A percentile compares a stretch with the other conserved stretches of the same genome.
phyloP scores from a whole-genome alignment of 2,113 vertebrate species.

The Gallinago jamesoni region DNA sequence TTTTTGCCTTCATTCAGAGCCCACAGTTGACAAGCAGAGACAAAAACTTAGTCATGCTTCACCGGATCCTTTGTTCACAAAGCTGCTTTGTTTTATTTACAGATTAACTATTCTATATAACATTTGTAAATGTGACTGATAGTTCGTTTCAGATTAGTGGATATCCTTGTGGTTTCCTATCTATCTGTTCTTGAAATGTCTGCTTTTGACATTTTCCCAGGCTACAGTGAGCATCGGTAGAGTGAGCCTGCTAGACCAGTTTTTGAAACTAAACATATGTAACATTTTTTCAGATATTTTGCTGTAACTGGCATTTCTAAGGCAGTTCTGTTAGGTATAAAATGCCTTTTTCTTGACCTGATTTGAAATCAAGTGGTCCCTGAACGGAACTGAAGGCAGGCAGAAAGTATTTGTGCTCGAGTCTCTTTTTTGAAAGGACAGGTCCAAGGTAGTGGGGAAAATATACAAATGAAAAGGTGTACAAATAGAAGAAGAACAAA shows the following conservation, averaged over 20 bases:
- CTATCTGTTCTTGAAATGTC: background rate
- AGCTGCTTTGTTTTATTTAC: background rate
- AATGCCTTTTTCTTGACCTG: background rate
- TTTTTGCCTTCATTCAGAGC: background rate
- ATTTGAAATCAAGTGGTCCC: background rate
- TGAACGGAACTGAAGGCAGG: background rate
- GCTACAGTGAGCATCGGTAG: background rate
- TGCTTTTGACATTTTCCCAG: background rate
- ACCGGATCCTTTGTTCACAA: background rate
- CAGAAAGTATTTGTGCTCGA: background rate
- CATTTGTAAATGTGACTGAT: background rate
- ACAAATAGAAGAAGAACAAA: background rate
- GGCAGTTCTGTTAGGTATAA: background rate
- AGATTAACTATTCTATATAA: background rate
- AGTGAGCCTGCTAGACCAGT: background rate
- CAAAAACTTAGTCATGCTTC: background rate
- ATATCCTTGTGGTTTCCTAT: background rate
- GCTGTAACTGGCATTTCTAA: background rate
- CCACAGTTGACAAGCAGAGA: background rate
- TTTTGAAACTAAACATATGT: background rate
- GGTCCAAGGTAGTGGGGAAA: background rate
- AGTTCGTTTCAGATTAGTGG: background rate
- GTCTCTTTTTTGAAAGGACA: background rate
- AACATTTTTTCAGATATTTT: background rate
- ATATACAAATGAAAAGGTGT: background rate